Evolutionary conservation across 92 coral and sea anemone genomes (phyloP), one percentile per base, ranked within the genome.

Genomic region (Anthopleura xanthogrammica): DNA sequence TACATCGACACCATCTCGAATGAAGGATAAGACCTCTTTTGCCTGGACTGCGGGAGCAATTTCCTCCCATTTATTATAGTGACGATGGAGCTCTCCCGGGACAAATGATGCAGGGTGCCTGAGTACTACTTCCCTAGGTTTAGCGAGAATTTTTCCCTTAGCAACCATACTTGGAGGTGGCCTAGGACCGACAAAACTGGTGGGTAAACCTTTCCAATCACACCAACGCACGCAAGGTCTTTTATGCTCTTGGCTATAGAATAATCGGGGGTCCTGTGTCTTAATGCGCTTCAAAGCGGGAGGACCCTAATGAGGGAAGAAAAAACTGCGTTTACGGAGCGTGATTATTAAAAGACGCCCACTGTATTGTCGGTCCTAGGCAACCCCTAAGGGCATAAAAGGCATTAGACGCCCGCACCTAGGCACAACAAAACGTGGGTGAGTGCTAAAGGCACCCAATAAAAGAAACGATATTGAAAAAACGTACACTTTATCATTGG

Each of bases 121-220:
- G 17, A 86, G 77, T 22, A 77, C 79, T 14, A 60, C 75, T 68
- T 81, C 81, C 55, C 83, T 60, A 16, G 89, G 83, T 41, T 77
- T 60, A 23, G 92, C 93, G 66, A 76, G 75, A 76, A 79, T 81
- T 8, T 50, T 64, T 9, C 58, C 55, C 7, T 55, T 76, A 43
- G 90, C 80, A 23, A 91, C 92, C 81, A 82, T 55, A 16, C 17
- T 20, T 19, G 88, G 90, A 62, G 86, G 80, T 41, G 94, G 92
- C 72, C 88, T 72, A 41, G 88, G 88, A 50, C 92, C 89, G 83
- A 81, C 90, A 72, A 80, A 54, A 40, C 74, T 60, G 74, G 83
- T 83, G 89, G 92, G 92, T 81, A 75, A 29, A 46, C 88, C 90
- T 74, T 86, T 70, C 88, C 83, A 88, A 75, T 91, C 42, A 66